Evolutionary conservation across 2,797 vertebrate genomes (phyloP).

Genomic region (Phrynocephalus vlangalii): DNA sequence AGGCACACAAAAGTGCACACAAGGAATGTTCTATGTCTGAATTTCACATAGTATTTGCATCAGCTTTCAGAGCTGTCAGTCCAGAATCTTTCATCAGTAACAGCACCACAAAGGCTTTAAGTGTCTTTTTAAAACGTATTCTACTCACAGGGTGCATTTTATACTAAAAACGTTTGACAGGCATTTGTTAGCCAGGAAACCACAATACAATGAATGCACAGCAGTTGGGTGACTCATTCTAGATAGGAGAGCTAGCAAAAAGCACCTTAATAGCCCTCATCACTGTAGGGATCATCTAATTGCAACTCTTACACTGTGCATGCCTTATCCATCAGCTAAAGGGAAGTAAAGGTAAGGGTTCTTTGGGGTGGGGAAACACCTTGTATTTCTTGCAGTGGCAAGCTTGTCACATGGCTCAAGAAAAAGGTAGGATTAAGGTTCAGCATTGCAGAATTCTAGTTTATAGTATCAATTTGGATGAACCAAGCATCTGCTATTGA

Average conservation of each 20-base stretch:
- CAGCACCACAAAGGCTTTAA: background rate
- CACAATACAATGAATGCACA: background rate
- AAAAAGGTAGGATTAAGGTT: background rate
- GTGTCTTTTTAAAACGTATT: slow-evolving; percentile 22
- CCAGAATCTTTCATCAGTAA: slow-evolving; percentile 3
- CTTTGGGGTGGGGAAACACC: background rate
- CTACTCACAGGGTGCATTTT: background rate
- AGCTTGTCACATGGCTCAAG: background rate
- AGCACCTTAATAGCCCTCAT: slow-evolving; percentile 32
- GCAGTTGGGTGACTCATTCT: slow-evolving; percentile 56
- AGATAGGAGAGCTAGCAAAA: slow-evolving; percentile 50
- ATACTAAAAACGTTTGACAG: slow-evolving; percentile 10
- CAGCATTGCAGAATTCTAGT: background rate
- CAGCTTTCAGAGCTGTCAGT: background rate
- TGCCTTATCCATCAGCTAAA: background rate
- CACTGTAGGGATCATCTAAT: slow-evolving; percentile 7
- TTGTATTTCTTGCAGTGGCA: background rate
- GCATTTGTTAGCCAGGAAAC: background rate
- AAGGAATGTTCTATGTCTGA: slow-evolving; percentile 1
- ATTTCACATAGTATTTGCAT: slow-evolving; percentile 3
- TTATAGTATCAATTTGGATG: background rate
- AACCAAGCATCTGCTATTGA: background rate
- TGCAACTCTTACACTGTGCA: background rate
- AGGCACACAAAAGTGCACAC: background rate
- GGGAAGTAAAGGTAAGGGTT: background rate